Evolutionary conservation across 1,140 invertebrate genomes (phyloP).

Genomic region (Belonocnema kinseyi): DNA sequence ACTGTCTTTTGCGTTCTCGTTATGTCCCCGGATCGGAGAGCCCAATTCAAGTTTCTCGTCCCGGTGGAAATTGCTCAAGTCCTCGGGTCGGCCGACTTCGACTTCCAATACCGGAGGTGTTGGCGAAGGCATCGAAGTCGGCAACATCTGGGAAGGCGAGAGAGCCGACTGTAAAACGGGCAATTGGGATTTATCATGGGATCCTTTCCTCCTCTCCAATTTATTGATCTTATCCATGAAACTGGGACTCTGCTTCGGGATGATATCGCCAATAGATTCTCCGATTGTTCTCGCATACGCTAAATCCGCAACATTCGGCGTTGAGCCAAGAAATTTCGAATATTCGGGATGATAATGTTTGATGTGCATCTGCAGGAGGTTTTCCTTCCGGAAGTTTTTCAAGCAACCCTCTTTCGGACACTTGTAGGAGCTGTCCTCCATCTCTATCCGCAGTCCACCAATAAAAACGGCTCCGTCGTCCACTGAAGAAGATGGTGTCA

Average conservation of each 20-base stretch:
- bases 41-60: not conserved
- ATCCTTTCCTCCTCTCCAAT: slow-evolving; percentile 63
- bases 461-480: slow-evolving; percentile 77
- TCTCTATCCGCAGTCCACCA: slow-evolving; percentile 82
- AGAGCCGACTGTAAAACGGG: slow-evolving; percentile 42
- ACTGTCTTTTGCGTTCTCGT: slow-evolving; percentile 40
- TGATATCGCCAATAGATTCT: slow-evolving; percentile 74
- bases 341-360: slow-evolving; percentile 92
- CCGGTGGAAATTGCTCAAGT: slow-evolving; percentile 3
- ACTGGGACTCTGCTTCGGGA: slow-evolving; percentile 70
- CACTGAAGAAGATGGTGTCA: slow-evolving; percentile 54
- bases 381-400: slow-evolving; percentile 93
- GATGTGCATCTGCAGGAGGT: slow-evolving; percentile 92
- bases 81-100: slow-evolving; percentile 34
- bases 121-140: slow-evolving; percentile 45
- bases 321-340: slow-evolving; percentile 83
- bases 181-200: slow-evolving; percentile 54
- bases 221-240: slow-evolving; percentile 65
- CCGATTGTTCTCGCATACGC: slow-evolving; percentile 86
- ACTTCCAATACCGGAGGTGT: slow-evolving; percentile 46
- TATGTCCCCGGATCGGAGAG: not conserved
- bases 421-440: slow-evolving; percentile 83
- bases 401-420: slow-evolving; percentile 89
- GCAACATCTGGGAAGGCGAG: slow-evolving; percentile 41
- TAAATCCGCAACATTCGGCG: slow-evolving; percentile 89